phyloP scores from a whole-genome alignment of 2,113 vertebrate genomes.

The Sceloporus undulatus region DNA sequence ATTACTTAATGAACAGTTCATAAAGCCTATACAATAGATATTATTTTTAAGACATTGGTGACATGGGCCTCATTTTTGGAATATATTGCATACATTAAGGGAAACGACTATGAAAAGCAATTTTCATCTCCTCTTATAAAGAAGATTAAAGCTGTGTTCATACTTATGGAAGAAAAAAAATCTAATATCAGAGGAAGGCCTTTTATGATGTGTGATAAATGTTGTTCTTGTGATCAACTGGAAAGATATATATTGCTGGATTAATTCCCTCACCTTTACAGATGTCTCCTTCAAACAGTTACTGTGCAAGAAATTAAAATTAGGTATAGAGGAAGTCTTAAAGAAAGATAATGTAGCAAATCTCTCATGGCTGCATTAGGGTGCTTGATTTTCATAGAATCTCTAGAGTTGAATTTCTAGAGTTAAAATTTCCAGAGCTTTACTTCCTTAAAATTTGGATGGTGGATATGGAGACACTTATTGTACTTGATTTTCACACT shows the following conservation, averaged over 20 bases:
- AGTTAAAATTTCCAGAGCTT: no score
- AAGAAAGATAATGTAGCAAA: neutral
- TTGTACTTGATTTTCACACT: no score
- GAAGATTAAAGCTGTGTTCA: neutral
- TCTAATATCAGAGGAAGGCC: neutral
- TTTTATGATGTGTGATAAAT: neutral
- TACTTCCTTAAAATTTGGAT: neutral
- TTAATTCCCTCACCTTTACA: neutral
- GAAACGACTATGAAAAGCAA: neutral
- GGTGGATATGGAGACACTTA: neutral
- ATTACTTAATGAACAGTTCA: conserved; percentile 3
- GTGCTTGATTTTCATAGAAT: neutral
- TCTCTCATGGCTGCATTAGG: neutral
- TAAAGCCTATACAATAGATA: neutral
- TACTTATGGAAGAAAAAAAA: neutral
- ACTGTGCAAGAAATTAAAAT: neutral
- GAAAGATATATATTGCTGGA: neutral
- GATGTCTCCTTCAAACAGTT: neutral
- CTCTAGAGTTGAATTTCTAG: neutral
- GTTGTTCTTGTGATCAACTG: neutral
- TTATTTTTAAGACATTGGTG: conserved; percentile 30
- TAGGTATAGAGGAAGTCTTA: neutral
- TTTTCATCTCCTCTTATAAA: neutral
- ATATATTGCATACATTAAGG: neutral
- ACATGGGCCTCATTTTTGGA: neutral